Conservation (phyloP, 2,113 vertebrate species). For the Synchiropus splendidus region DNA sequence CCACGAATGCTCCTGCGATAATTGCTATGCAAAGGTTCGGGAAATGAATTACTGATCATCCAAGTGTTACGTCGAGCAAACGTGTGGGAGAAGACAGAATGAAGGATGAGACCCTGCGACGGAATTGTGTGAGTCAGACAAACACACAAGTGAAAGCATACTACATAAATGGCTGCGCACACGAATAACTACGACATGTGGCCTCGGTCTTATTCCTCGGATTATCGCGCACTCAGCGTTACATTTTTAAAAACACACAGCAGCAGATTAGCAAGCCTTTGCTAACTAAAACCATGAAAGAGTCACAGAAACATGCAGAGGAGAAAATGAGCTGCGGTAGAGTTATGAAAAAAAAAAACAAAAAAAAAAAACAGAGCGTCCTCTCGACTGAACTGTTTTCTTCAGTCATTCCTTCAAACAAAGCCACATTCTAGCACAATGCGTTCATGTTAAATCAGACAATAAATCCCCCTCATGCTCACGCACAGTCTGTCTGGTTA, state of each 20-base stretch:
- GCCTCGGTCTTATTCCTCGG: too few relatives aligned
- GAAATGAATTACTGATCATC: constrained; percentile 81
- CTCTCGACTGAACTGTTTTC: too few relatives aligned
- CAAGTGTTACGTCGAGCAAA: constrained; percentile 71
- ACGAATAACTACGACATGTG: background rate
- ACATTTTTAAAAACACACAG: too few relatives aligned
- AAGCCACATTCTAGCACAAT: too few relatives aligned
- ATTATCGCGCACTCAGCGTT: too few relatives aligned
- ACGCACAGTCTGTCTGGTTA: constrained; percentile 18
- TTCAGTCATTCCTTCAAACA: too few relatives aligned
- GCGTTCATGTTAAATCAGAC: constrained; percentile 23
- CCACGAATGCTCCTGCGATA: constrained; percentile 75
- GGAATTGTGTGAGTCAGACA: constrained; percentile 27
- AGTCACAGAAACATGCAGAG: too few relatives aligned
- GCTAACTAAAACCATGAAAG: too few relatives aligned
- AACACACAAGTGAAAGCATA: constrained; percentile 1
- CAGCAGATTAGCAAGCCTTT: too few relatives aligned
- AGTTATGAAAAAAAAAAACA: too few relatives aligned
- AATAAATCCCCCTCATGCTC: constrained; percentile 2
- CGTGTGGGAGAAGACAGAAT: constrained; percentile 68
- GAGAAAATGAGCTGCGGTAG: too few relatives aligned
- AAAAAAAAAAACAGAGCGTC: too few relatives aligned
- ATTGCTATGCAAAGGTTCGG: constrained; percentile 72
- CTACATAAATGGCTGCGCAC: constrained; percentile 6
- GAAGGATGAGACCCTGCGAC: constrained; percentile 52